Base-by-base conservation (phyloP, 2,797 vertebrate genomes). In the Acridotheres tristis region DNA sequence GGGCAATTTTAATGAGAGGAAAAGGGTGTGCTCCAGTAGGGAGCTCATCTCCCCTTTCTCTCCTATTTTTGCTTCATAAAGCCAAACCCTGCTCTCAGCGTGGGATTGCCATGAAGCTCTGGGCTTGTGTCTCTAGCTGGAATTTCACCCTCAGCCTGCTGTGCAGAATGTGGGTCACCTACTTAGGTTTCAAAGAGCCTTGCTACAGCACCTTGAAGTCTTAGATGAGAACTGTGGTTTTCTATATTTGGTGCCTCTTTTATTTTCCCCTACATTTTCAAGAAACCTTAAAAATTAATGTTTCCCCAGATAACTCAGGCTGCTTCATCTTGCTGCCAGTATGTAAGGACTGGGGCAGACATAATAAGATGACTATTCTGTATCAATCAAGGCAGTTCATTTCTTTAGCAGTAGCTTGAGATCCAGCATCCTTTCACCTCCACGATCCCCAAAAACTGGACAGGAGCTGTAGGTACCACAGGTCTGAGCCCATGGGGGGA, bases 151-250 rank as follows among this genome's bases (percentile, higher is more conserved):
- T 75, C 79, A 90, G 79, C 79, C 74, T 63, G 92, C 92, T 88
- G 81, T 59, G 81, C 72, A 45, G 92, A 96, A 96, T 93, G 91
- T 94, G 93, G 92, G 92, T 96, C 92, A 96, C 94, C 91, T 94
- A 94, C 73, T 96, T 93, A 76, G 62, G 61, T 81, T 94, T 92
- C 89, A 88, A 69, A 89, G 76, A 74, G 43, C 43, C 84, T 89
- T 91, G 82, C 85, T 93, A 1, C 80, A 32, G 75, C 83, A 94
- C 73, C 91, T 91, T 86, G 38, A 93, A 93, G 77, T 58, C 55
- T 94, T 72, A 88, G 93, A 84, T 76, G 91, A 94, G 83, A 88
- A 36, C 36, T 58, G n/a, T 55, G 32, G 12, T 78, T 71, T 88
- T 89, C 93, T 93, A 55, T 91, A 87, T 90, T 89, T 69, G 76